Evolutionary conservation across 2,113 vertebrate genomes (phyloP), one percentile per base, ranked within the genome.

Genomic region (Saimiri boliviensis): DNA sequence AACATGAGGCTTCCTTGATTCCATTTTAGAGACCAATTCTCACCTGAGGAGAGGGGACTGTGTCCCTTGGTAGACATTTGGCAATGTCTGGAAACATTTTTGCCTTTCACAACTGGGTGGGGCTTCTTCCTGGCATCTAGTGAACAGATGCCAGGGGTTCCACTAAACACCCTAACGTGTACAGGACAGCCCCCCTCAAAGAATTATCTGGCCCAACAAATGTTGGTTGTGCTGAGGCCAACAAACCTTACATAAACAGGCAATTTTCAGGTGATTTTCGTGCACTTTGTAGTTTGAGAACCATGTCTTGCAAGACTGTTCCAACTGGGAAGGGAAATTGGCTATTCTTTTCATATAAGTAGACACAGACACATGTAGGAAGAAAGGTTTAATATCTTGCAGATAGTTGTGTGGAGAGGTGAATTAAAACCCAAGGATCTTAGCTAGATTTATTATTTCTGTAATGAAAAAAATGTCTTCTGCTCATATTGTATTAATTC

Each of bases 141-240:
- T 13, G 45, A 37, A 9, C 27, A 32, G 60, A 63, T 2, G 0
- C 47, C 45, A 7, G 2, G 20, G 14, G 17, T 3, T 30, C n/a
- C 0, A 35, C 32, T 9, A 1, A 10, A 5, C 7, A 1, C 10
- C 7, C 0, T 12, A 0, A 0, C 0, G 2, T 12, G 27, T 37
- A 1, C 0, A 0, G 1, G 21, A 23, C 27, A 6, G 13, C n/a
- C 35, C 21, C 30, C 30, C 21, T 0, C 45, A 3, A 12, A 71
- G 56, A 54, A 7, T 13, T 0, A 6, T 3, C 63, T 9, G 20
- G 49, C 52, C 58, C 25, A 1, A 8, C 60, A 63, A 32, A 7
- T 2, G 27, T 49, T 49, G n/a, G 20, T 32, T 12, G 27, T 60
- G 37, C 27, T n/a, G 16, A 30, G 14, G 68, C 7, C 2, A 23